Base-by-base conservation (phyloP, 1,140 invertebrate species). In the Drosophila asahinai region DNA sequence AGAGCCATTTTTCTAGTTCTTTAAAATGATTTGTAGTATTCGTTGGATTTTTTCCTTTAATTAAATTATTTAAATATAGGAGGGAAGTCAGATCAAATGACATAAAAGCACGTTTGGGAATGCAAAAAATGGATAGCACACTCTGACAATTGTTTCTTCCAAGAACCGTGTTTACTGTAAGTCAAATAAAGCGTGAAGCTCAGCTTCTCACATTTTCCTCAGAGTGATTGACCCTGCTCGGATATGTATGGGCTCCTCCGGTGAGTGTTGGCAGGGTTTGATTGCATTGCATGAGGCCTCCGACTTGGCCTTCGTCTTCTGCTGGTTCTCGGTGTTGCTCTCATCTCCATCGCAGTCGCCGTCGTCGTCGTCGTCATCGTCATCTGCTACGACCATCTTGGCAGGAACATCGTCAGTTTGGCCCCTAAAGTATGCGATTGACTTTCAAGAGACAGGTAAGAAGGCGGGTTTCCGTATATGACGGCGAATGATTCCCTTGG, bases 311-410 rank as follows among this genome's bases (percentile, higher is more conserved):
- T 62, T 81, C 54, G 72, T 66, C 81, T 77, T 64, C 63, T 38
- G 22, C 43, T 51, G 60, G 45, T 25, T 25, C 33, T 59, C 70
- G 45, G 49, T 47, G 52, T 47, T 55, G 40, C 27, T 30, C 76
- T 55, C 43, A 47, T 61, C 59, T 65, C 38, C 81, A 61, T 47
- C 76, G 45, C 19, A 47, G 19, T 77, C 73, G 15, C 27, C 52
- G 30, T 77, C 75, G 52, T 75, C 52, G 30, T 77, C 74, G 52
- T 75, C 71, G 52, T 75, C 62, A 61, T 70, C 51, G 43, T 38
- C 76, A 77, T 90, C n/a, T n/a, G n/a, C n/a, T n/a, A n/a, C 84
- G 86, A 90, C 86, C 86, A 90, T 89, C 81, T 86, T 86, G 84
- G 83, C 80, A 80, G 74, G 36, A 74, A 43, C 75, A 86, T 64